phyloP scores from a whole-genome alignment of 2,113 vertebrate species.

The Callipepla squamata region DNA sequence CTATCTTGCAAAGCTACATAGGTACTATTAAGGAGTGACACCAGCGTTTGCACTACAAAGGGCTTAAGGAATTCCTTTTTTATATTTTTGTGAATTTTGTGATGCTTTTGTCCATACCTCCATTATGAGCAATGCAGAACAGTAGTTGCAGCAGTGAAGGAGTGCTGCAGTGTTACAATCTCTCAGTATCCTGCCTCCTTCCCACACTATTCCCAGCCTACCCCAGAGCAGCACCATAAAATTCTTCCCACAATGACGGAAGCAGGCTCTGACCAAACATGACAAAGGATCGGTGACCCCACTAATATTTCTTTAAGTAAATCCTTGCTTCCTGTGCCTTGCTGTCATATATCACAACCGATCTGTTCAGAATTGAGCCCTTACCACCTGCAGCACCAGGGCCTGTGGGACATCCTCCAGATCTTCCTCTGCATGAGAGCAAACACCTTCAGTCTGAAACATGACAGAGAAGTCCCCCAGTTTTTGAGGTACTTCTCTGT shows the following conservation, averaged over 20 bases:
- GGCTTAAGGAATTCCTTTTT: background rate
- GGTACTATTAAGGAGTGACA: background rate
- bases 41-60: background rate
- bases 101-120: background rate
- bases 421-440: background rate
- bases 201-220: background rate
- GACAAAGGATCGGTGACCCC: background rate
- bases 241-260: background rate
- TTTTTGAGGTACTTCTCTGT: background rate
- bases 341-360: fast-evolving
- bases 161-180: background rate
- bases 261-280: background rate
- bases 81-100: background rate
- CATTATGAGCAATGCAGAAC: background rate
- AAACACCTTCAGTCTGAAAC: background rate
- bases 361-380: background rate
- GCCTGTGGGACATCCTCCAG: background rate
- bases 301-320: background rate
- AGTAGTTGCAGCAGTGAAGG: background rate
- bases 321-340: background rate
- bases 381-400: background rate
- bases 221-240: background rate
- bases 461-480: background rate
- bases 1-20: background rate
- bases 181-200: background rate